Percentiles rank a stretch among this genome's conserved stretches.
Conservation (phyloP, 53 echinoderm and acorn worm genomes). For the Paracentrotus lividus region DNA sequence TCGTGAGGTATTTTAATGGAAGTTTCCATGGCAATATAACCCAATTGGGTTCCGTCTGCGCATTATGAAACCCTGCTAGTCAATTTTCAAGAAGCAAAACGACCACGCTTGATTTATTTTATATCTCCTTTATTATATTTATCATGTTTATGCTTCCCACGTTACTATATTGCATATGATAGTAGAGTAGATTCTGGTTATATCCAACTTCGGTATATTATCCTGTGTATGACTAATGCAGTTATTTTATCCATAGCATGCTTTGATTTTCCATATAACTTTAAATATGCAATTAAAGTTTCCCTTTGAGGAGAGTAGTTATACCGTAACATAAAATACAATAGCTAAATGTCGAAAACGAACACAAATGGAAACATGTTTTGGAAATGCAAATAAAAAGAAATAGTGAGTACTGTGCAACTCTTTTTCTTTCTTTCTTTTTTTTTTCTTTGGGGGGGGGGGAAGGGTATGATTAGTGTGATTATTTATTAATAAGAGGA, state of each 20-base stretch:
- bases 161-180: slow-evolving; percentile 40
- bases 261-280: background rate
- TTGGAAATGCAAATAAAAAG: too few species aligned
- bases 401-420: too few species aligned
- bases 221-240: background rate
- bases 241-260: background rate
- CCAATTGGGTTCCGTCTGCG: slow-evolving; percentile 51
- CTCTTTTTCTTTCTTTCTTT: too few species aligned
- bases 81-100: slow-evolving; percentile 61
- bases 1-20: slow-evolving; percentile 69
- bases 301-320: too few species aligned
- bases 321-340: too few species aligned
- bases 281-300: background rate
- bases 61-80: slow-evolving; percentile 60
- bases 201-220: background rate
- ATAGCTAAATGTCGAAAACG: too few species aligned
- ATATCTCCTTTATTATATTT: slow-evolving; percentile 57
- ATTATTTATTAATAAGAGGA: too few species aligned
- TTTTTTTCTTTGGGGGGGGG: too few species aligned
- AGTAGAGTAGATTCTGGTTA: background rate
- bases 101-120: slow-evolving; percentile 60
- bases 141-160: slow-evolving; percentile 54
- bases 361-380: too few species aligned
- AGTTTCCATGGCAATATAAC: slow-evolving; percentile 64
- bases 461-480: too few species aligned